Evolutionary conservation across 1,140 invertebrate species (phyloP).

Genomic region (Diabrotica undecimpunctata): DNA sequence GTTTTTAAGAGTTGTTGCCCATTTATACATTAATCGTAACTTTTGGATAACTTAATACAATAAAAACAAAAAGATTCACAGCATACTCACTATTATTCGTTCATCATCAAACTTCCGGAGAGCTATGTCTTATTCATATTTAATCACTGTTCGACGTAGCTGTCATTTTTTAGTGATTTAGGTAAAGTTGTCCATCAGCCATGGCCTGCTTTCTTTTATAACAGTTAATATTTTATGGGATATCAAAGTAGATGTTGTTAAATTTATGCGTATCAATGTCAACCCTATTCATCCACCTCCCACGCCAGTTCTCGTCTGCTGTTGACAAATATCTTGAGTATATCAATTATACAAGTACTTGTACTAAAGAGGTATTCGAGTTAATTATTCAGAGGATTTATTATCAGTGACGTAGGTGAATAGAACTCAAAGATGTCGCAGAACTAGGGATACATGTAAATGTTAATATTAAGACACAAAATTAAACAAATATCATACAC

Average conservation of each 20-base stretch:
- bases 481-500: background rate
- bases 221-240: background rate
- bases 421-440: background rate
- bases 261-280: background rate
- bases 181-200: background rate
- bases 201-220: background rate
- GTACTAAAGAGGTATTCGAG: slow-evolving; percentile 1
- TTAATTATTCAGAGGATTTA: background rate
- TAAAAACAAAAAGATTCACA: too few species aligned
- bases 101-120: too few species aligned
- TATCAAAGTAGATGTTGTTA: background rate
- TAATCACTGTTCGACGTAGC: background rate
- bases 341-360: slow-evolving; percentile 3
- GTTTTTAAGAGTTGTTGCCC: too few species aligned
- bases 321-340: background rate
- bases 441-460: background rate
- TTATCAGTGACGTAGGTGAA: background rate
- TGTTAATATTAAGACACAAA: background rate
- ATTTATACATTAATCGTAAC: too few species aligned
- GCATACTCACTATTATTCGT: too few species aligned
- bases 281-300: slow-evolving; percentile 1
- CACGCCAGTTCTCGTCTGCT: background rate
- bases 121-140: background rate
- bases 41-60: too few species aligned
- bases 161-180: too few species aligned